Conservation (phyloP, 1,140 invertebrate genomes). For the Drosophila lacteicornis region DNA sequence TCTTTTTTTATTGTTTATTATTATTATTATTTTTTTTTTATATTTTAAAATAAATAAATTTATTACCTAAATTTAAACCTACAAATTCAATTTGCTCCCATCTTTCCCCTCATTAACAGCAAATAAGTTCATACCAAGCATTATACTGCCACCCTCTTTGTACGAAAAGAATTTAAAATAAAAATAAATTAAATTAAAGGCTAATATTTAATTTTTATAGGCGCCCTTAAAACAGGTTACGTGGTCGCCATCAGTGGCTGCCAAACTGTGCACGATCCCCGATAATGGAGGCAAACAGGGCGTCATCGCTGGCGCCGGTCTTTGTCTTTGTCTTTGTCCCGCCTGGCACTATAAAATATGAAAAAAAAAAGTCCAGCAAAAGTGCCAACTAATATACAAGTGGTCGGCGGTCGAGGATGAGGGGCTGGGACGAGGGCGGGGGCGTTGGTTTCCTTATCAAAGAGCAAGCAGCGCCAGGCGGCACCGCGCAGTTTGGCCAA, state of each 20-base stretch:
- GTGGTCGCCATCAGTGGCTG: constrained; percentile 19
- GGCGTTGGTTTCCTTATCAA: constrained; percentile 32
- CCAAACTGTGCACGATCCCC: constrained; percentile 33
- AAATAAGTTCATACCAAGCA: too few relatives aligned
- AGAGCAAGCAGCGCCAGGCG: constrained; percentile 24
- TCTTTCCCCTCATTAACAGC: not conserved
- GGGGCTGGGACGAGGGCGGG: not conserved
- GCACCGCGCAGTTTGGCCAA: constrained; percentile 42
- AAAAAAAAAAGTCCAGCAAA: constrained; percentile 14
- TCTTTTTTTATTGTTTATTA: too few relatives aligned
- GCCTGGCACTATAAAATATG: constrained; percentile 28
- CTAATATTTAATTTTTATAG: constrained; percentile 10
- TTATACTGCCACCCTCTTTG: not conserved
- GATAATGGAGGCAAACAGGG: constrained; percentile 67
- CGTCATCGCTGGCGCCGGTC: constrained; percentile 61
- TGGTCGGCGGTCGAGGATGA: not conserved
- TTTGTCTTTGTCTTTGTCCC: constrained; percentile 52
- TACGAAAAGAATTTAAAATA: not conserved
- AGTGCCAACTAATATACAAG: constrained; percentile 25
- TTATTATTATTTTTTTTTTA: too few relatives aligned
- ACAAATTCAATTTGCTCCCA: too few relatives aligned
- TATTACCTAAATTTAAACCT: too few relatives aligned
- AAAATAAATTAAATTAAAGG: not conserved
- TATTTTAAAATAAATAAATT: too few relatives aligned
- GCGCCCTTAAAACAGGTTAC: constrained; percentile 45